A percentile compares a stretch with the other conserved stretches of the same genome.
phyloP scores from a whole-genome alignment of 2,797 vertebrate genomes.

The Diplodus sargus region DNA sequence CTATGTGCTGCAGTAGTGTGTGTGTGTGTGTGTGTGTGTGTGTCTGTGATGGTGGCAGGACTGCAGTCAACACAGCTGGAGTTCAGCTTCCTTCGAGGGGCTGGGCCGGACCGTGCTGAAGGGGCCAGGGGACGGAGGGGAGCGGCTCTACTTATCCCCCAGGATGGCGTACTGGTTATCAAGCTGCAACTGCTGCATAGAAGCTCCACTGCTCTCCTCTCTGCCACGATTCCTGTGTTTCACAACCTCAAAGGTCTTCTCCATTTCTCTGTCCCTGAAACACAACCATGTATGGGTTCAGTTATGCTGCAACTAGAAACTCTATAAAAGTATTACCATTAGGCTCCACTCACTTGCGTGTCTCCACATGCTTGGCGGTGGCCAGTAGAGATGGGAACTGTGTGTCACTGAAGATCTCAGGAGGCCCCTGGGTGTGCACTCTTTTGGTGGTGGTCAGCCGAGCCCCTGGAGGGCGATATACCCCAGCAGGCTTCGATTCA shows the following conservation, averaged over 20 bases:
- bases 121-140: constrained; percentile 85
- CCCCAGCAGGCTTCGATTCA: constrained; percentile 91
- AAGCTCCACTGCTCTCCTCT: constrained; percentile 89
- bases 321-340: no score
- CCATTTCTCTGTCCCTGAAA: constrained; percentile 96
- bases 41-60: constrained; percentile 73
- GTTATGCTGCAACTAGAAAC: not conserved
- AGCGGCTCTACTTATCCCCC: constrained; percentile 91
- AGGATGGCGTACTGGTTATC: constrained; percentile 99
- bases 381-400: constrained; percentile 96
- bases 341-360: constrained; percentile 90
- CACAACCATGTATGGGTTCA: constrained; percentile 6
- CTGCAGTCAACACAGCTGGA: constrained; percentile 87
- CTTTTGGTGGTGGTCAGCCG: constrained; percentile 87
- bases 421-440: constrained; percentile 89
- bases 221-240: constrained; percentile 96
- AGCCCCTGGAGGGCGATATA: constrained; percentile 96
- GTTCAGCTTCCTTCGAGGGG: constrained; percentile 90
- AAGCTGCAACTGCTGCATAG: constrained; percentile 94
- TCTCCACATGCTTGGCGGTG: constrained; percentile 96
- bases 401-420: constrained; percentile 94
- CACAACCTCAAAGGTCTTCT: constrained; percentile 99
- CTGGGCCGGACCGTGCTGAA: constrained; percentile 85
- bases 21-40: constrained; percentile 29
- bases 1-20: constrained; percentile 45